Percentiles rank a stretch among this genome's conserved stretches.
Conservation (phyloP, 2,113 vertebrate genomes). For the Anser brachyrhynchus region DNA sequence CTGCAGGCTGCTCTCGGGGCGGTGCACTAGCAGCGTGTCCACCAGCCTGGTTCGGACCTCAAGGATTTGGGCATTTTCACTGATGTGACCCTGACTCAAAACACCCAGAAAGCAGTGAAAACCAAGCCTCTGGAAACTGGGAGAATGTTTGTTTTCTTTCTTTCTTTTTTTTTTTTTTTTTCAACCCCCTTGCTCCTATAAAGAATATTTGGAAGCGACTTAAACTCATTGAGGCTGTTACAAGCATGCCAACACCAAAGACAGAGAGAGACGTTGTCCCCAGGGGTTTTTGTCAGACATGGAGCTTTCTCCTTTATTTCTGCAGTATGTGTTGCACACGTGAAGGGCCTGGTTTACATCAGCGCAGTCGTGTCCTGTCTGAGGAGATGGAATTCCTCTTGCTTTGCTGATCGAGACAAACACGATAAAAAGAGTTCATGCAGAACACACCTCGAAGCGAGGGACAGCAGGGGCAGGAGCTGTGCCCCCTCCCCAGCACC, state of each 20-base stretch:
- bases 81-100: background rate
- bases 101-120: background rate
- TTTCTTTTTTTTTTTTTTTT: fast-evolving
- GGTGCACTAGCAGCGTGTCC: fast-evolving
- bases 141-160: background rate
- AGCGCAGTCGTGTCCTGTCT: constrained; percentile 4
- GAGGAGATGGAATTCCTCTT: constrained; percentile 25
- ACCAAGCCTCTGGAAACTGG: background rate
- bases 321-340: constrained; percentile 26
- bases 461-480: background rate
- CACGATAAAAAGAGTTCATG: background rate
- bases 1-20: background rate
- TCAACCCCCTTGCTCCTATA: fast-evolving
- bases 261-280: background rate
- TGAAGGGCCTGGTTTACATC: constrained; percentile 34
- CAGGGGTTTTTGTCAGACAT: background rate
- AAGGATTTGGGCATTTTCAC: background rate
- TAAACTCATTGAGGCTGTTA: background rate
- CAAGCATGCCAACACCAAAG: background rate
- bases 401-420: constrained; percentile 54
- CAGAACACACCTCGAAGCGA: background rate
- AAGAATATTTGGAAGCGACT: background rate
- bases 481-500: fast-evolving
- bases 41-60: background rate
- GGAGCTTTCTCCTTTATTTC: constrained; percentile 72